A percentile compares a stretch with the other conserved stretches of the same genome.
Evolutionary conservation across 1,140 invertebrate genomes (phyloP).

Genomic region (Kradibia gibbosae): DNA sequence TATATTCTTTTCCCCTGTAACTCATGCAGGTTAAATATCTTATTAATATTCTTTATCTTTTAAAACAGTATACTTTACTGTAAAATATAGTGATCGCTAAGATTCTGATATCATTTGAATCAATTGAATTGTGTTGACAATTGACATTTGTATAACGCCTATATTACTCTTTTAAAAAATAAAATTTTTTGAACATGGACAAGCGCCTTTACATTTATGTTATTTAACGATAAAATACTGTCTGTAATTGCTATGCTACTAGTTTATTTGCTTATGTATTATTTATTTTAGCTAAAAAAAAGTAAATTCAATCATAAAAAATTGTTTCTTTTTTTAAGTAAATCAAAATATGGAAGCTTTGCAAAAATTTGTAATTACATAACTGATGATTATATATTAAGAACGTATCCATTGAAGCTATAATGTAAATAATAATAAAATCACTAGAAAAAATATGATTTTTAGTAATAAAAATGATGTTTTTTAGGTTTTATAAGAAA

Average conservation of each 20-base stretch:
- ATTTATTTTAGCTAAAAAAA: not conserved
- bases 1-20: conserved; percentile 48
- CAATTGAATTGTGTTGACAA: conserved; percentile 42
- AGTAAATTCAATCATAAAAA: not conserved
- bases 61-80: not conserved
- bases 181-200: conserved; percentile 19
- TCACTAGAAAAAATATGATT: not conserved
- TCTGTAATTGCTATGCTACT: not conserved
- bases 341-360: not conserved
- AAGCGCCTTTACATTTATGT: not conserved
- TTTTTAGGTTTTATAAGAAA: not conserved
- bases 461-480: not conserved
- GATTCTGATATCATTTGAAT: conserved; percentile 22
- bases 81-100: conserved; percentile 35
- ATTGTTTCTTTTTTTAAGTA: not conserved
- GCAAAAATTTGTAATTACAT: not conserved
- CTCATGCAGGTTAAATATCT: conserved; percentile 32
- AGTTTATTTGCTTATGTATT: not conserved
- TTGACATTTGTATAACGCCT: conserved; percentile 44
- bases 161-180: conserved; percentile 9
- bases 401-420: not conserved
- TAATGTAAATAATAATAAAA: not conserved
- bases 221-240: not conserved
- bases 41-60: not conserved
- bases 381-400: not conserved